Conservation (phyloP, 2,888 invertebrate genomes). For the Coremacera marginata region DNA sequence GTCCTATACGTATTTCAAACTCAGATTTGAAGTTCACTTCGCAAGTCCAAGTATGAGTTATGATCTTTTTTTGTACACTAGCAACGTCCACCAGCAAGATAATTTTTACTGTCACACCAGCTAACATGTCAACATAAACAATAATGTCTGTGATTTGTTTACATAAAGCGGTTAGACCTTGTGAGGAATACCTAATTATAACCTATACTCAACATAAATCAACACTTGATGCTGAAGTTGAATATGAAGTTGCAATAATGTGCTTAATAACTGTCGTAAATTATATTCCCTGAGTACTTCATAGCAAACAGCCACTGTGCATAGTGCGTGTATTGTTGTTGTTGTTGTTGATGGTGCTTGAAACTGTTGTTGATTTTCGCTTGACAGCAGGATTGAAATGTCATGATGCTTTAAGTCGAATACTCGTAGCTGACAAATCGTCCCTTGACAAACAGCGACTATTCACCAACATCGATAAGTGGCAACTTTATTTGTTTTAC, state of each 20-base stretch:
- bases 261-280: neutral
- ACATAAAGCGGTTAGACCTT: too few species aligned
- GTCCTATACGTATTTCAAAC: too few species aligned
- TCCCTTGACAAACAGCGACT: neutral
- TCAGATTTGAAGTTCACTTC: too few species aligned
- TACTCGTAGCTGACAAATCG: neutral
- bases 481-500: neutral
- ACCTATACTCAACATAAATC: neutral
- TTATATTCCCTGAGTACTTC: neutral
- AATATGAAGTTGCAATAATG: too few species aligned
- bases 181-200: neutral
- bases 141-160: too few species aligned
- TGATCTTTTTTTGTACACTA: too few species aligned
- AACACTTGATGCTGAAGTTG: neutral
- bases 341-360: conserved; percentile 17
- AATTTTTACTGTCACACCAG: too few species aligned
- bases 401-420: neutral
- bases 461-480: neutral
- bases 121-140: too few species aligned
- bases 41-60: too few species aligned
- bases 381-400: neutral
- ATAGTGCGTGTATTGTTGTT: conserved; percentile 3
- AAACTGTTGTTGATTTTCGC: conserved; percentile 13
- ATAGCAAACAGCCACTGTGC: neutral
- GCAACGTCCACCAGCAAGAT: too few species aligned